Evolutionary conservation across 2,888 invertebrate genomes (phyloP).

Genomic region (Caradrina kadenii): DNA sequence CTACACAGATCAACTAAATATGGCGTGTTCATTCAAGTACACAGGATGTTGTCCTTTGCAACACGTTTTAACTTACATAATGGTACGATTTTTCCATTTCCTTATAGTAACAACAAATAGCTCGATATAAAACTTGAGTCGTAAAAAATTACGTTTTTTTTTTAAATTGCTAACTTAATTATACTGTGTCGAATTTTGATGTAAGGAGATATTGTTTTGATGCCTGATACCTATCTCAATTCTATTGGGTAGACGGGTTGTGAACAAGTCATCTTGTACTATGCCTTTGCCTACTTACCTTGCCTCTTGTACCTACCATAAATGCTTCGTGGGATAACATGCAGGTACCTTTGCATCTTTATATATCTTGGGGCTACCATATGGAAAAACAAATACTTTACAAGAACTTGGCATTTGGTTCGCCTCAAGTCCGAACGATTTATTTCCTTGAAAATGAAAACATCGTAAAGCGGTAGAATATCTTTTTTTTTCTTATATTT

Average conservation of each 20-base stretch:
- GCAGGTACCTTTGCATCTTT: constrained; percentile 3
- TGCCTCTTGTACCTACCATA: neutral
- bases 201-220: too few relatives aligned
- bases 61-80: neutral
- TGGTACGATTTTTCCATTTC: neutral
- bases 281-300: neutral
- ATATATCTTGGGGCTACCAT: neutral
- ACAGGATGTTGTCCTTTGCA: constrained; percentile 73
- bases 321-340: constrained; percentile 7
- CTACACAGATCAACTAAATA: constrained; percentile 83
- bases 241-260: neutral
- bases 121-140: constrained; percentile 3
- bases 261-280: constrained; percentile 3
- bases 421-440: too few relatives aligned
- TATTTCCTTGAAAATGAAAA: too few relatives aligned
- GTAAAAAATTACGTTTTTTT: constrained; percentile 7
- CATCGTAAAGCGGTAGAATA: too few relatives aligned
- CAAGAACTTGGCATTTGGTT: too few relatives aligned
- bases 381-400: neutral
- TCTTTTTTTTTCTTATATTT: too few relatives aligned
- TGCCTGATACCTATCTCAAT: neutral
- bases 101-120: neutral
- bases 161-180: constrained; percentile 5
- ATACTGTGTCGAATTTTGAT: neutral
- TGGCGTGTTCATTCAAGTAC: constrained; percentile 72